Percentiles rank a stretch among this genome's conserved stretches.
Evolutionary conservation across 2,113 vertebrate genomes (phyloP).

Genomic region (Hiodon alosoides): DNA sequence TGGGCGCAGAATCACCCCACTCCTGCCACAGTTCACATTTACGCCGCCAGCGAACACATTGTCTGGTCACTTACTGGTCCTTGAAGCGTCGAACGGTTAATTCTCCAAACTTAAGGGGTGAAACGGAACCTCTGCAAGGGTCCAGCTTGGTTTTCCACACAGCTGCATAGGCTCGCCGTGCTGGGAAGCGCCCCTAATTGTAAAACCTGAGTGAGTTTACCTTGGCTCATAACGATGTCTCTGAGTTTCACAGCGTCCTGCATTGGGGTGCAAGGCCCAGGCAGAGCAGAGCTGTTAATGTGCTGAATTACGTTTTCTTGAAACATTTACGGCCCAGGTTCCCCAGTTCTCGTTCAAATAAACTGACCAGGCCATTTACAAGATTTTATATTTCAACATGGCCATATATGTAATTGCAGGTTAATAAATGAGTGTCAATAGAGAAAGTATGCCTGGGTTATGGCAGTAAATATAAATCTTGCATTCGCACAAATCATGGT

Average conservation of each 20-base stretch:
- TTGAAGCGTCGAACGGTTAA: background rate
- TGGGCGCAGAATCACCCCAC: no score
- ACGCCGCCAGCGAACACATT: background rate
- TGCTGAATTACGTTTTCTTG: constrained; percentile 36
- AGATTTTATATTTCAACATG: constrained; percentile 10
- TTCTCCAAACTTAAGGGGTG: background rate
- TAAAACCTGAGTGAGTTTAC: constrained; percentile 38
- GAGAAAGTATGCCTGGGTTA: background rate
- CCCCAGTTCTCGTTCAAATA: constrained; percentile 22
- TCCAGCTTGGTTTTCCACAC: background rate
- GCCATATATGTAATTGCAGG: constrained; percentile 1
- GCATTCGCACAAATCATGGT: background rate
- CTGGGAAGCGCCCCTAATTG: background rate
- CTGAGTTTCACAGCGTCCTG: constrained; percentile 36
- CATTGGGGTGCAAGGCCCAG: constrained; percentile 19
- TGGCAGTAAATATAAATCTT: constrained; percentile 10
- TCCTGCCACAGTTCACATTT: background rate
- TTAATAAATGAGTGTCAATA: constrained; percentile 9
- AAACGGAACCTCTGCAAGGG: background rate
- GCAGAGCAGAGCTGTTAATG: constrained; percentile 37
- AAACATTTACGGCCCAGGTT: constrained; percentile 32
- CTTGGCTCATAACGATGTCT: constrained; percentile 39
- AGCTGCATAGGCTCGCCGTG: background rate
- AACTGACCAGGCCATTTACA: constrained; percentile 3
- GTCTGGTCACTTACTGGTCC: background rate